Conservation (phyloP, 2,113 vertebrate genomes). For the Actinemys pallida region DNA sequence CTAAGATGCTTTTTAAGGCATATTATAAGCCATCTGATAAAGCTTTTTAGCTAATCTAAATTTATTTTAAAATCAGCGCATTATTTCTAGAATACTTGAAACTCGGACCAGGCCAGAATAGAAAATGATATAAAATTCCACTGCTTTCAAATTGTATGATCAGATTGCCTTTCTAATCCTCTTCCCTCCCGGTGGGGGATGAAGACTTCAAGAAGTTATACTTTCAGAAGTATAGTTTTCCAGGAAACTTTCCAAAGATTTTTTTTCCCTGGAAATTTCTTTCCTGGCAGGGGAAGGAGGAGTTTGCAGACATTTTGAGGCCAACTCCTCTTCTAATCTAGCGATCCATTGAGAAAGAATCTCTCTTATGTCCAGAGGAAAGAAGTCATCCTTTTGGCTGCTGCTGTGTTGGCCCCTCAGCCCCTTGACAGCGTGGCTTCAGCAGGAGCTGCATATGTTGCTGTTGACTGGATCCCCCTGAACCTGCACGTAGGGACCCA, state of each 20-base stretch:
- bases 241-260: not conserved
- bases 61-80: not conserved
- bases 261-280: not conserved
- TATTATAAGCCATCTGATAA: not conserved
- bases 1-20: not conserved
- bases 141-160: not conserved
- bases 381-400: not conserved
- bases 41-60: not conserved
- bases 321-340: not conserved
- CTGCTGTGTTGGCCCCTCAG: not conserved
- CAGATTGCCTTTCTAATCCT: not conserved
- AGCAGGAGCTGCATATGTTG: fast-evolving
- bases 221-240: not conserved
- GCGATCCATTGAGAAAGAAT: not conserved
- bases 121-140: not conserved
- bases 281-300: not conserved
- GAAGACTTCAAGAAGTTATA: fast-evolving
- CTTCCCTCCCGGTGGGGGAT: not conserved
- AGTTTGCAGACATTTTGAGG: not conserved
- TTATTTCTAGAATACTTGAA: not conserved
- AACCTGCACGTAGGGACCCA: not conserved
- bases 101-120: not conserved
- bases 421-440: not conserved
- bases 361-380: not conserved
- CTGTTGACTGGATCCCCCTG: not conserved